phyloP scores from a whole-genome alignment of 23 tunicate species.

The Clavelina lepadiformis region DNA sequence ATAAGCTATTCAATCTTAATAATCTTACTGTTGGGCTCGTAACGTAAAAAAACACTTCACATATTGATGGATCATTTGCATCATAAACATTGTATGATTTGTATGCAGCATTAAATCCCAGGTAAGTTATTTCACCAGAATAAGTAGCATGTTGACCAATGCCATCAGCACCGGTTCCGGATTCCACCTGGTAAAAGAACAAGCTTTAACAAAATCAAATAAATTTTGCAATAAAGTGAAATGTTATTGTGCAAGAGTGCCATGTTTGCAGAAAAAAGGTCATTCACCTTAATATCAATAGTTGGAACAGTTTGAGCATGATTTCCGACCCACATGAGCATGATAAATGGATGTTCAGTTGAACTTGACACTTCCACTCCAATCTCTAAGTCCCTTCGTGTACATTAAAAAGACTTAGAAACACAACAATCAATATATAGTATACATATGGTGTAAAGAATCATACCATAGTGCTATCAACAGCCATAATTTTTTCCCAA shows the following conservation, averaged over 20 bases:
- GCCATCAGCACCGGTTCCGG: conserved; percentile 85
- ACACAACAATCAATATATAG: no score
- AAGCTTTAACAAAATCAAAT: no score
- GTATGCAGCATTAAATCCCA: conserved; percentile 15
- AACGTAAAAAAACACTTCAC: conserved; percentile 76
- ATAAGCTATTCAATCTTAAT: no score
- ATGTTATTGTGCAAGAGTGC: no score
- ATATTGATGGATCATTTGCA: conserved; percentile 75
- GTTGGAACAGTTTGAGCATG: conserved; percentile 17
- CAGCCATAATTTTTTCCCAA: no score
- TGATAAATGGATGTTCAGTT: conserved; percentile 72
- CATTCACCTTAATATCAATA: conserved; percentile 63
- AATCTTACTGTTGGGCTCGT: conserved; percentile 37
- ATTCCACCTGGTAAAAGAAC: conserved; percentile 42
- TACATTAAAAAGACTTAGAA: no score
- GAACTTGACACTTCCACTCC: conserved; percentile 47
- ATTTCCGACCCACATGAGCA: conserved; percentile 85
- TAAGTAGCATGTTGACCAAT: conserved; percentile 28
- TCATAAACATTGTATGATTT: conserved; percentile 58
- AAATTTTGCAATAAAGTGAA: no score
- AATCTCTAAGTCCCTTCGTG: conserved; percentile 37
- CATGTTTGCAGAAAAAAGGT: no score
- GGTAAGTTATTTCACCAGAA: conserved; percentile 29
- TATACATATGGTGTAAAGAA: no score
- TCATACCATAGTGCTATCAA: no score